Conservation (phyloP, 2,888 invertebrate species). For the Sepiola atlantica region DNA sequence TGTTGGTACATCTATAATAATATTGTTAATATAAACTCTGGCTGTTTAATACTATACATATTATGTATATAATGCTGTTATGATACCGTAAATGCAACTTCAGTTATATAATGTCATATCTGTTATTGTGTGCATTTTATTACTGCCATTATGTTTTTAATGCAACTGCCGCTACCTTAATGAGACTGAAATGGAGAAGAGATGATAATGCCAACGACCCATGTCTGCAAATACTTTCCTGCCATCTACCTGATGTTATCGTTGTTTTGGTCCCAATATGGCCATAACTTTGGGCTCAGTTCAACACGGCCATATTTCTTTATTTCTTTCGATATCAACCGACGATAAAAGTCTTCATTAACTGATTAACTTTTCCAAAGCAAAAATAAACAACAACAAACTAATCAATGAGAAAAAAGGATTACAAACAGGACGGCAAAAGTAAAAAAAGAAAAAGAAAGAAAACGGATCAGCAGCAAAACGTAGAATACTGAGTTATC, state of each 20-base stretch:
- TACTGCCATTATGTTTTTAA: background rate
- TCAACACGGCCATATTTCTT: background rate
- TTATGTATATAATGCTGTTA: too few species aligned
- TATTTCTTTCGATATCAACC: background rate
- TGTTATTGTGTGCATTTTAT: too few species aligned
- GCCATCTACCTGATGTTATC: background rate
- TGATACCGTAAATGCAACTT: too few species aligned
- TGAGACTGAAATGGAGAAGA: background rate
- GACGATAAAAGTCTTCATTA: background rate
- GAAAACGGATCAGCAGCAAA: background rate
- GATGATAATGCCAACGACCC: background rate
- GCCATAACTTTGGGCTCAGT: slow-evolving; percentile 32
- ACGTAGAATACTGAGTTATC: background rate
- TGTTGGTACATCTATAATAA: background rate
- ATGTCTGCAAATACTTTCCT: background rate
- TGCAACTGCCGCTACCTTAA: background rate
- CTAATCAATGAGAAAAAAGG: background rate
- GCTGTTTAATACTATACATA: too few species aligned
- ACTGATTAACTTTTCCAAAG: background rate
- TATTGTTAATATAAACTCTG: too few species aligned
- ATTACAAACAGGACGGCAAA: too few species aligned
- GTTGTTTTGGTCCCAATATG: background rate
- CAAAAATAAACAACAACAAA: background rate
- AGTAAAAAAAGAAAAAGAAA: background rate
- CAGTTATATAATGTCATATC: too few species aligned